Evolutionary conservation across 2,888 invertebrate genomes (phyloP).

Genomic region (Callyntrura sp.): DNA sequence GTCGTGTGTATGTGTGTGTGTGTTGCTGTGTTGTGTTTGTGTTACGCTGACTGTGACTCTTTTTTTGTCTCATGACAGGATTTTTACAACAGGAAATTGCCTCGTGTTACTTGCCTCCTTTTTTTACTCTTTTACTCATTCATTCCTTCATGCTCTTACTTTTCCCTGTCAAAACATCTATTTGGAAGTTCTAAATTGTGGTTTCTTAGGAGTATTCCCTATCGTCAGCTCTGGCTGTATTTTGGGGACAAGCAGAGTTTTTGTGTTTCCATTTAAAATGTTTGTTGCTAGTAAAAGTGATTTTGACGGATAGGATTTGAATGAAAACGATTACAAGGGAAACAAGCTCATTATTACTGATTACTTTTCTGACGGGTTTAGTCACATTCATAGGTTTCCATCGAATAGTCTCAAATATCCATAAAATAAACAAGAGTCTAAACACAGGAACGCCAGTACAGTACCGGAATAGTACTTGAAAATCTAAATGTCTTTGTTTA

Average conservation of each 20-base stretch:
- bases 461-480: too few relatives aligned
- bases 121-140: not conserved
- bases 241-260: constrained; percentile 1
- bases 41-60: constrained; percentile 17
- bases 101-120: not conserved
- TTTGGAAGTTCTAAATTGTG: constrained; percentile 63
- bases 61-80: constrained; percentile 27
- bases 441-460: too few relatives aligned
- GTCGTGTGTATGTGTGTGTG: not conserved
- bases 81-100: constrained; percentile 22
- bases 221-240: constrained; percentile 10
- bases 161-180: constrained; percentile 48
- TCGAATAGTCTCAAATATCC: too few relatives aligned
- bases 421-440: too few relatives aligned
- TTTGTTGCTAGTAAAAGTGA: not conserved
- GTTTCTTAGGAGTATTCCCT: constrained; percentile 62
- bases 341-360: constrained; percentile 42
- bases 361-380: not conserved
- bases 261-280: not conserved
- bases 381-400: too few relatives aligned
- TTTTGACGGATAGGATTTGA: not conserved
- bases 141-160: not conserved
- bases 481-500: too few relatives aligned
- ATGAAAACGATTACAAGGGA: not conserved
- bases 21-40: not conserved